Evolutionary conservation across 2,888 invertebrate genomes (phyloP).

Genomic region (Tridacna crocea): DNA sequence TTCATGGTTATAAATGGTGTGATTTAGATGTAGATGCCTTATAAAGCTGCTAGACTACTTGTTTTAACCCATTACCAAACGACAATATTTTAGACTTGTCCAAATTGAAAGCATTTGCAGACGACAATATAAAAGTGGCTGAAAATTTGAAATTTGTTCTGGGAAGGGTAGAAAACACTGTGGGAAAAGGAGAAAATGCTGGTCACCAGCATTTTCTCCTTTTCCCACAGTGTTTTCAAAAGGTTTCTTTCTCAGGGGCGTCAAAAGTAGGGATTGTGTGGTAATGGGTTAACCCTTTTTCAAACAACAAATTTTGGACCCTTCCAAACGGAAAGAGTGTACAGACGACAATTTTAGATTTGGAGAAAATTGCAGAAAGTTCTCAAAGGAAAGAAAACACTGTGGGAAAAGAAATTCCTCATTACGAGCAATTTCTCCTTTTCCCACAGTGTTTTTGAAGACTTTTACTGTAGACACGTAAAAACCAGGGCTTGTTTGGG

Average conservation of each 20-base stretch:
- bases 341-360: background rate
- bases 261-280: no score
- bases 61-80: no score
- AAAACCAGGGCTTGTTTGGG: background rate
- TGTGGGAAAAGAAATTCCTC: background rate
- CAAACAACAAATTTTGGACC: background rate
- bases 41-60: no score
- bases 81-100: no score
- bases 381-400: background rate
- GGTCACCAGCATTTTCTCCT: background rate
- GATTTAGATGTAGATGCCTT: no score
- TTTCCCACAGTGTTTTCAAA: background rate
- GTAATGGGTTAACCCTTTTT: no score
- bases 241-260: no score
- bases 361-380: no score
- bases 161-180: background rate
- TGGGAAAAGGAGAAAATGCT: background rate
- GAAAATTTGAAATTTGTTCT: no score
- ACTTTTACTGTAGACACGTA: background rate
- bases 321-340: background rate
- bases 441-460: background rate
- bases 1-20: no score
- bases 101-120: no score
- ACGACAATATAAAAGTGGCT: no score
- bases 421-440: background rate